These are phyloP conservation scores for Gambusia yucatana DNA, from an alignment of 2,797 vertebrate species.

Conservation along the genomic window DNA sequence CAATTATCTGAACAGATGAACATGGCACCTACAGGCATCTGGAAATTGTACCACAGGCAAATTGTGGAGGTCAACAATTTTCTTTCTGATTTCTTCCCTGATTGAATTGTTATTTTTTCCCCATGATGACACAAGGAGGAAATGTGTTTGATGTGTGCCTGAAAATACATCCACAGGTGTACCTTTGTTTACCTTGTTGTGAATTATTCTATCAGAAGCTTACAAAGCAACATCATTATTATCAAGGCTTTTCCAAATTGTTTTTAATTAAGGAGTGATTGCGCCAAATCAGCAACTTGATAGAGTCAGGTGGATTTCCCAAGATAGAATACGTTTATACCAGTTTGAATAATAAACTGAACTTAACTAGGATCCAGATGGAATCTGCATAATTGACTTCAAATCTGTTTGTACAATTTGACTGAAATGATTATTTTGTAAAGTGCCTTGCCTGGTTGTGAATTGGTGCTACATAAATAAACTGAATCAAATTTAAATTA, in stretches of 20 bases:
- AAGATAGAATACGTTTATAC: background rate
- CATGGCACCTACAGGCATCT: background rate
- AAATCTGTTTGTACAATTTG: background rate
- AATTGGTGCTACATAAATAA: slow-evolving; percentile 1
- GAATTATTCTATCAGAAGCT: background rate
- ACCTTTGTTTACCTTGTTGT: background rate
- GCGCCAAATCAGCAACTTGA: no score
- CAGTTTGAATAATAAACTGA: background rate
- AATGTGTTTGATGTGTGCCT: background rate
- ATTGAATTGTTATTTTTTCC: background rate
- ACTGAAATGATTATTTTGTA: background rate
- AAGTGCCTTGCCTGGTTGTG: background rate
- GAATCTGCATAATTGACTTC: background rate
- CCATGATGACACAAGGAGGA: background rate
- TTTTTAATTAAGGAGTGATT: background rate
- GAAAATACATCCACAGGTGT: background rate
- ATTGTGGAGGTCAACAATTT: background rate
- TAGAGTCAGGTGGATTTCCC: background rate
- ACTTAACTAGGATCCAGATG: background rate
- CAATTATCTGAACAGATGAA: background rate
- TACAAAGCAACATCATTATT: background rate
- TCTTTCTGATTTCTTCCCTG: background rate
- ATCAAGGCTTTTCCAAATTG: background rate
- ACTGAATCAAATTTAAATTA: background rate
- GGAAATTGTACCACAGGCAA: background rate